Conservation (phyloP, 92 coral and sea anemone genomes). For the Phenganax subtilis region DNA sequence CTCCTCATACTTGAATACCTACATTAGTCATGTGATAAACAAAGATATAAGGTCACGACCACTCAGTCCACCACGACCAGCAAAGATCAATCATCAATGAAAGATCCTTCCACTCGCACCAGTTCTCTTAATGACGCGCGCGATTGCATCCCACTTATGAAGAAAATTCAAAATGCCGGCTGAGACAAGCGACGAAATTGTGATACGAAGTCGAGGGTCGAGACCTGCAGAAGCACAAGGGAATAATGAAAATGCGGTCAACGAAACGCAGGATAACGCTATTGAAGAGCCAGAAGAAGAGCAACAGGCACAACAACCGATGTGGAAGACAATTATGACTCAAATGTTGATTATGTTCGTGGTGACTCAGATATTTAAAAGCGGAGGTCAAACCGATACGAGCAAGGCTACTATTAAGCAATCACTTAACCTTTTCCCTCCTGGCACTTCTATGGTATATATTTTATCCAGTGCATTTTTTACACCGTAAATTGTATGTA, state of each 20-base stretch:
- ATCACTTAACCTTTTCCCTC: constrained; percentile 69
- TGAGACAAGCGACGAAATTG: constrained; percentile 43
- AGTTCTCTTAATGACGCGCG: not conserved
- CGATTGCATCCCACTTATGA: not conserved
- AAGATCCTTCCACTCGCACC: not conserved
- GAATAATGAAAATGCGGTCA: constrained; percentile 50
- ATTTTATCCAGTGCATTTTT: not conserved
- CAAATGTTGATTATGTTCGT: constrained; percentile 85
- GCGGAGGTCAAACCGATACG: constrained; percentile 49
- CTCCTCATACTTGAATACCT: too few species aligned
- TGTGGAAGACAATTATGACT: constrained; percentile 85
- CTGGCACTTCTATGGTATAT: constrained; percentile 69
- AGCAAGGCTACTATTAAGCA: constrained; percentile 39
- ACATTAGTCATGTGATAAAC: too few species aligned
- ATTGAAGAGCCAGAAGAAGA: constrained; percentile 55
- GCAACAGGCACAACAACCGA: constrained; percentile 79
- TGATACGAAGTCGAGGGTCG: constrained; percentile 27
- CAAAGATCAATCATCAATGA: too few species aligned
- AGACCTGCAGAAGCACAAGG: constrained; percentile 15
- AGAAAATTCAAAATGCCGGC: constrained; percentile 44
- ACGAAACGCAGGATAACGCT: constrained; percentile 48
- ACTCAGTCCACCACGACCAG: too few species aligned
- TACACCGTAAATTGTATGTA: not conserved
- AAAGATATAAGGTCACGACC: too few species aligned
- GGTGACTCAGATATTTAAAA: constrained; percentile 74